Percentiles rank a stretch among this genome's conserved stretches.
phyloP scores from a whole-genome alignment of 92 coral and sea anemone genomes.

The Montipora capitata region DNA sequence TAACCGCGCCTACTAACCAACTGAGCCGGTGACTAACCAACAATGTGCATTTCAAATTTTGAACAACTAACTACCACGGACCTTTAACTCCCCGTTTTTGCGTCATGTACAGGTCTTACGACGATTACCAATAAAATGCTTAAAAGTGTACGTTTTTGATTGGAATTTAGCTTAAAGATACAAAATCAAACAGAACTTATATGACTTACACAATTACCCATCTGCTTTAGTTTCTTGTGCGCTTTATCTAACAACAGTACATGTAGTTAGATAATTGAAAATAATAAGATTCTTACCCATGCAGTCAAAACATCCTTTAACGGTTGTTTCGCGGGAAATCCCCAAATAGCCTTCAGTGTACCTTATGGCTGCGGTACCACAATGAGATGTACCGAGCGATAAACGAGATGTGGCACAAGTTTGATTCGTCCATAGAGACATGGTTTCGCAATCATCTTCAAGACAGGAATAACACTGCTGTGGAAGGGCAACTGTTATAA shows the following conservation, averaged over 20 bases:
- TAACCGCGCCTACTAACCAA: too few relatives aligned
- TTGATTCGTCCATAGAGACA: neutral
- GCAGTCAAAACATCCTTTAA: conserved; percentile 19
- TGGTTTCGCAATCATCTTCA: neutral
- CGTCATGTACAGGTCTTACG: too few relatives aligned
- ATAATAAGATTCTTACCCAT: neutral
- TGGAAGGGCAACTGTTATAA: neutral
- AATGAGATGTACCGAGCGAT: conserved; percentile 1
- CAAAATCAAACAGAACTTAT: too few relatives aligned
- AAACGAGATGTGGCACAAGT: neutral
- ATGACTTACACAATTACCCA: too few relatives aligned
- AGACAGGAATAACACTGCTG: neutral
- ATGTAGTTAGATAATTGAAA: neutral
- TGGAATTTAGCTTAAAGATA: too few relatives aligned
- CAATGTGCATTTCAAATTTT: too few relatives aligned
- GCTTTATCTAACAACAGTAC: neutral
- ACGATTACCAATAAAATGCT: too few relatives aligned
- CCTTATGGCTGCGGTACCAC: neutral
- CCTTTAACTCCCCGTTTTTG: too few relatives aligned
- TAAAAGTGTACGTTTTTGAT: too few relatives aligned
- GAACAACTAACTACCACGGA: too few relatives aligned
- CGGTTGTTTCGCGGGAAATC: neutral
- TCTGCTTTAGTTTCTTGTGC: too few relatives aligned
- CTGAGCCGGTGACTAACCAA: too few relatives aligned
- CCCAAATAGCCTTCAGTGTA: neutral